Evolutionary conservation across 1,140 invertebrate species (phyloP), one percentile per base, ranked within the genome.

Genomic region (Drosophila fuyamai): DNA sequence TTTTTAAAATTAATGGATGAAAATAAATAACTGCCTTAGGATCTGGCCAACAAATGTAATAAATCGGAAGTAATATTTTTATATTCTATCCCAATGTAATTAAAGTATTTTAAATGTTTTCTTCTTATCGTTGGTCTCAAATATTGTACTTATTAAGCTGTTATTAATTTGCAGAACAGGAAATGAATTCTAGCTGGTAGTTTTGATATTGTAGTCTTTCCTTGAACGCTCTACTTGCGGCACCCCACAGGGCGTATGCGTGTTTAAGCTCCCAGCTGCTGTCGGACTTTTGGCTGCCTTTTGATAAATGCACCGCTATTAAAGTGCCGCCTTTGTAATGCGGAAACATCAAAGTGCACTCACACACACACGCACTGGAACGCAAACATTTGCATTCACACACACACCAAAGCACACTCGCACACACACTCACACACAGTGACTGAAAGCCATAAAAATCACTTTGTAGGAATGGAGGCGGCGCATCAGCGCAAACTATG

Each of bases 381-480:
- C 9, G 56, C 66, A 59, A 81, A 81, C 78, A 81, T 81, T 81
- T 81, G 77, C 79, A 81, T 72, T 81, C 65, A 74, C 77, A 59
- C 43, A 65, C 53, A 74, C 56, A 58, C 56, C 51, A 29, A 72
- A 23, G 14, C 43, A 10, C n/a, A 79, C 14, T 29, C 38, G 38
- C 41, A 48, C 46, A 46, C 35, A 46, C 48, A 9, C 55, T 41
- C 36, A 27, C 48, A 56, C 16, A 46, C 54, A 70, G 23, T 48
- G 72, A 76, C 75, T 60, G 63, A 85, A 86, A 86, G 83, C 83
- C 79, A 86, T 88, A 86, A 86, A 86, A 86, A 88, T 86, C 83
- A 86, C 83, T 86, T 86, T 86, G 83, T 86, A 79, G 72, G 77
- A 73, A 76, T 81, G 83, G 72, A 82, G 83, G 79, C 71, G 83